Evolutionary conservation across 2,113 vertebrate genomes (phyloP), one percentile per base, ranked within the genome.

Genomic region (Pyxicephalus adspersus): DNA sequence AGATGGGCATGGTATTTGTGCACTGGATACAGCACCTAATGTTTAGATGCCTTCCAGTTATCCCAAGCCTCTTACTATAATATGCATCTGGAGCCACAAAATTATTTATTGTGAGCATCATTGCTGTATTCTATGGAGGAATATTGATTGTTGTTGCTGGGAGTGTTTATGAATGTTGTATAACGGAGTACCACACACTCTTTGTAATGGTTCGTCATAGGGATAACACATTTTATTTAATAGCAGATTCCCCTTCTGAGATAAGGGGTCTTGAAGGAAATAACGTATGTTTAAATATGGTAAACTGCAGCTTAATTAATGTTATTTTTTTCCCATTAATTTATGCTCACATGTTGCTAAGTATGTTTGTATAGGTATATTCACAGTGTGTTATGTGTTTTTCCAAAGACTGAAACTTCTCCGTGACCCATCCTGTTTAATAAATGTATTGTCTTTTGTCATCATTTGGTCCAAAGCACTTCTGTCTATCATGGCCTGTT

Each of bases 381-480:
- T 55, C 79, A 81, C 60, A 5, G 61, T 65, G 60, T 57, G 79
- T 74, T 26, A 38, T 25, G 50, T 81, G 67, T 74, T 58, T 64
- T 61, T 57, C 79, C 70, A 38, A 73, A 74, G 78, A 81, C 45
- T 63, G 26, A 55, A 66, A 55, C 25, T 57, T 54, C 25, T 65
- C 25, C 70, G 52, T 81, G 58, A 81, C 20, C 70, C 61, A 74
- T 65, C 51, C 70, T n/a, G 31, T 64, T 19, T 74, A 81, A 81
- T 81, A 81, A 81, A 81, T 66, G 28, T 73, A 29, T 66, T 58
- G 70, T 81, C 79, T 65, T 3, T 28, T 61, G 26, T 45, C 72
- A n/a, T 31, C n/a, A 18, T 6, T 58, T 74, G 28, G 13, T 72
- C 54, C 15, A 11, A 6, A 34, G 8, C 19, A 22, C 34, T 38